Evolutionary conservation across 2,888 invertebrate genomes (phyloP).

Genomic region (Seira sanloemensis): DNA sequence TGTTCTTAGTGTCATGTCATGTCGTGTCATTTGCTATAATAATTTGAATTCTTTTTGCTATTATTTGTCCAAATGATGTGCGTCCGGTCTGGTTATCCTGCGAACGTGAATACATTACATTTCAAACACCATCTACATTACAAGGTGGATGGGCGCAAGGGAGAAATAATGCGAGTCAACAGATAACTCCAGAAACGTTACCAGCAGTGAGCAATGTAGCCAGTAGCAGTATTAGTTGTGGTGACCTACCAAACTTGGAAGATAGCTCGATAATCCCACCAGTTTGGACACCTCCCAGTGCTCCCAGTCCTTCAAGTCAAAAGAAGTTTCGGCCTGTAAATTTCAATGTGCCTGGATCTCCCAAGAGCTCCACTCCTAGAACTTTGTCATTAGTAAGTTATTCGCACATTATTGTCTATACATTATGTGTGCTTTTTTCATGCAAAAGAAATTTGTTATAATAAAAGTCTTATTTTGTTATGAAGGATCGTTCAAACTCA

Average conservation of each 20-base stretch:
- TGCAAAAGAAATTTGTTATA: background rate
- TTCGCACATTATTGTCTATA: background rate
- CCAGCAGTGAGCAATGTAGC: constrained; percentile 42
- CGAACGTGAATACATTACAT: background rate
- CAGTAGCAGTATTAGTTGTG: constrained; percentile 49
- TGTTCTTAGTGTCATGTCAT: background rate
- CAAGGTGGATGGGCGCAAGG: constrained; percentile 82
- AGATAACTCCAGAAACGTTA: constrained; percentile 63
- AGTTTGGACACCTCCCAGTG: constrained; percentile 87
- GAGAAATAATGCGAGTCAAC: constrained; percentile 73
- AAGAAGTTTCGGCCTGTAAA: constrained; percentile 89
- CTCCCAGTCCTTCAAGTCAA: constrained; percentile 84
- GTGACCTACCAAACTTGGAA: constrained; percentile 67
- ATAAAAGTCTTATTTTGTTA: background rate
- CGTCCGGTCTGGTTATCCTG: background rate
- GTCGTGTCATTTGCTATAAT: background rate
- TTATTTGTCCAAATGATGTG: background rate
- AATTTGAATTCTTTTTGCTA: background rate
- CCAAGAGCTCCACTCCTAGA: constrained; percentile 77
- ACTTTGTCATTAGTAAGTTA: constrained; percentile 66
- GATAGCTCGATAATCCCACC: constrained; percentile 77
- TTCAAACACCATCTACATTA: constrained; percentile 13
- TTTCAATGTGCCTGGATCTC: constrained; percentile 83
- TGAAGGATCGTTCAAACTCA: constrained; percentile 65
- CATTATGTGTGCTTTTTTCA: background rate